phyloP scores from a whole-genome alignment of 2,888 invertebrate species.

The Congeria kusceri region DNA sequence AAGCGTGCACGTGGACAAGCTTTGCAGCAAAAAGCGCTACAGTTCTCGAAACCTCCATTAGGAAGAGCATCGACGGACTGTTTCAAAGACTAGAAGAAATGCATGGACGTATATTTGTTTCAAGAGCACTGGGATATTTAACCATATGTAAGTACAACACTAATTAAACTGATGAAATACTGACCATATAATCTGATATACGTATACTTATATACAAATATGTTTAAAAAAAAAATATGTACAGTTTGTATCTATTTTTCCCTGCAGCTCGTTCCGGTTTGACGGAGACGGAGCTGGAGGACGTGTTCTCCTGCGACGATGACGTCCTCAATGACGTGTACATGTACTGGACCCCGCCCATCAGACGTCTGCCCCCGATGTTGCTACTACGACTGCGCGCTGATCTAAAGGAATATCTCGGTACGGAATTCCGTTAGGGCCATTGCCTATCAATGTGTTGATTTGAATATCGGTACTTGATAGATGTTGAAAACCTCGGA shows the following conservation, averaged over 20 bases:
- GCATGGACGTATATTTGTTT: conserved; percentile 79
- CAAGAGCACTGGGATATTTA: conserved; percentile 78
- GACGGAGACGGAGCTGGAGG: conserved; percentile 79
- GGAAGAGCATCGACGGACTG: conserved; percentile 71
- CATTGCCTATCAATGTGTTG: no score
- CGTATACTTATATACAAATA: no score
- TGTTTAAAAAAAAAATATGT: no score
- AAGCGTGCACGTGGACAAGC: conserved; percentile 80
- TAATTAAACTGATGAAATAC: background rate
- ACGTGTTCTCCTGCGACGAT: conserved; percentile 80
- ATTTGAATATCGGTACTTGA: no score
- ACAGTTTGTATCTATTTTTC: no score
- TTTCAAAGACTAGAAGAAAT: conserved; percentile 74
- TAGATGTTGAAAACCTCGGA: no score
- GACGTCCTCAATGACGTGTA: conserved; percentile 81
- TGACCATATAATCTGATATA: no score
- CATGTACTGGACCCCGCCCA: conserved; percentile 80
- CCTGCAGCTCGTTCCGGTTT: conserved; percentile 70
- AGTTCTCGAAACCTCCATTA: conserved; percentile 70
- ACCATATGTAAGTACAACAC: conserved; percentile 69
- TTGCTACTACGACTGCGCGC: conserved; percentile 77
- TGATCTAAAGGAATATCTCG: conserved; percentile 79
- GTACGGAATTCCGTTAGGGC: no score
- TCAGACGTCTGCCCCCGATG: conserved; percentile 82
- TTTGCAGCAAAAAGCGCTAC: conserved; percentile 66